Percentiles rank a stretch among this genome's conserved stretches.
phyloP scores from a whole-genome alignment of 2,113 vertebrate species.

The Andinoacara biseriatus region DNA sequence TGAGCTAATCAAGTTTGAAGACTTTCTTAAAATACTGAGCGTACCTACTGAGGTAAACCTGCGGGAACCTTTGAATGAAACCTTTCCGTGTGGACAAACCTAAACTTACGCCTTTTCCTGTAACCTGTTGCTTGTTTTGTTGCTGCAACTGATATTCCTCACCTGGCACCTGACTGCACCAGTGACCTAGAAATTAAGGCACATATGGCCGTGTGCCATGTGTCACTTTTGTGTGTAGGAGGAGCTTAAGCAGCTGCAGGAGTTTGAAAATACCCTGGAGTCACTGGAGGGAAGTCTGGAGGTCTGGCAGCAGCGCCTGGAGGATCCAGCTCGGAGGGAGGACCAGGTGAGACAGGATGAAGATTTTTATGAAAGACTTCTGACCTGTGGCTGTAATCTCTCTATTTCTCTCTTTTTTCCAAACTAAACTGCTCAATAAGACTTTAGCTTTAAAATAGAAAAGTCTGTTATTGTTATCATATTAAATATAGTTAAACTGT shows the following conservation, averaged over 20 bases:
- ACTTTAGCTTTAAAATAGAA: not conserved
- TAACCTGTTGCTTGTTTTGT: not conserved
- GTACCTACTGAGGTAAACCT: not conserved
- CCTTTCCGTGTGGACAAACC: rapidly evolving
- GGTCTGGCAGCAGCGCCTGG: slow-evolving; percentile 76
- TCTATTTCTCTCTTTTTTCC: not conserved
- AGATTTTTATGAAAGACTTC: not conserved
- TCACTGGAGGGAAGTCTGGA: slow-evolving; percentile 80
- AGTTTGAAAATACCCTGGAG: slow-evolving; percentile 79
- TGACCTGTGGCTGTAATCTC: not conserved
- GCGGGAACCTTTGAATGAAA: not conserved
- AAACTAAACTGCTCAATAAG: not conserved
- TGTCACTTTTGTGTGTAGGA: slow-evolving; percentile 61
- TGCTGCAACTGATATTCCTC: not conserved
- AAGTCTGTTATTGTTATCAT: not conserved
- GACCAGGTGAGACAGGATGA: slow-evolving; percentile 52
- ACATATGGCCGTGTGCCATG: not conserved
- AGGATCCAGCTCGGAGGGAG: slow-evolving; percentile 50
- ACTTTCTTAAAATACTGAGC: not conserved
- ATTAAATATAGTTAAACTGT: no score
- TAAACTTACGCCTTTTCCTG: not conserved
- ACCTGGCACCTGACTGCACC: not conserved
- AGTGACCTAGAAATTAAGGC: slow-evolving; percentile 42
- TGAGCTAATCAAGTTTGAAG: not conserved
- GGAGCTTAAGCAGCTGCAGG: slow-evolving; percentile 78